Conservation (phyloP, 37 sponge, comb jelly and placozoan genomes). For the Tethya wilhelma region DNA sequence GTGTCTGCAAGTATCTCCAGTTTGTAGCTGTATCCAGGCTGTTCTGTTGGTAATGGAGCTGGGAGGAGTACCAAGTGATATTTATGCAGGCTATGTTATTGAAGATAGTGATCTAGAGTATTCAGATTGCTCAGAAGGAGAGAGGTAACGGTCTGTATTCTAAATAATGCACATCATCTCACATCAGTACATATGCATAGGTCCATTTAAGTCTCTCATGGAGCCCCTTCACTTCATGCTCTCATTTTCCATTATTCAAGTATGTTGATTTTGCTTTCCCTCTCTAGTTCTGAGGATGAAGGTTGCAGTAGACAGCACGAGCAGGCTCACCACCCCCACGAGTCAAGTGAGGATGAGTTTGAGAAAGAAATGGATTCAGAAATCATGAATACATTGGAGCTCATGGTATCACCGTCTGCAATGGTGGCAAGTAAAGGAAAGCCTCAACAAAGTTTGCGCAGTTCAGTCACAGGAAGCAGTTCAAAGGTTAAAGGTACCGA, state of each 20-base stretch:
- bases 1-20: too few species aligned
- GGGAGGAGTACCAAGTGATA: slow-evolving; percentile 36
- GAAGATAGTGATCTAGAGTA: slow-evolving; percentile 87
- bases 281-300: slow-evolving; percentile 33
- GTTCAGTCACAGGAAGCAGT: too few species aligned
- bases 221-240: too few species aligned
- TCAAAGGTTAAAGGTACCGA: too few species aligned
- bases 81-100: slow-evolving; percentile 77
- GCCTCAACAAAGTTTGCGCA: too few species aligned
- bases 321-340: background rate
- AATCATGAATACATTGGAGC: slow-evolving; percentile 1
- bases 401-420: background rate
- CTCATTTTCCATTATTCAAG: too few species aligned
- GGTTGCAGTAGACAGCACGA: background rate
- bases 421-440: too few species aligned
- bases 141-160: slow-evolving; percentile 20
- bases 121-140: slow-evolving; percentile 61
- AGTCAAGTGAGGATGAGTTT: slow-evolving; percentile 79
- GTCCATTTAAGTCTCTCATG: too few species aligned
- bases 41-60: too few species aligned
- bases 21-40: too few species aligned
- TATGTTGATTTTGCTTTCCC: too few species aligned
- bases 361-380: slow-evolving; percentile 74
- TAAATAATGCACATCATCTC: slow-evolving; percentile 1
- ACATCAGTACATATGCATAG: background rate